These are phyloP conservation scores for Pterostichus madidus DNA, from an alignment of 2,888 invertebrate species.

Conservation along the genomic window DNA sequence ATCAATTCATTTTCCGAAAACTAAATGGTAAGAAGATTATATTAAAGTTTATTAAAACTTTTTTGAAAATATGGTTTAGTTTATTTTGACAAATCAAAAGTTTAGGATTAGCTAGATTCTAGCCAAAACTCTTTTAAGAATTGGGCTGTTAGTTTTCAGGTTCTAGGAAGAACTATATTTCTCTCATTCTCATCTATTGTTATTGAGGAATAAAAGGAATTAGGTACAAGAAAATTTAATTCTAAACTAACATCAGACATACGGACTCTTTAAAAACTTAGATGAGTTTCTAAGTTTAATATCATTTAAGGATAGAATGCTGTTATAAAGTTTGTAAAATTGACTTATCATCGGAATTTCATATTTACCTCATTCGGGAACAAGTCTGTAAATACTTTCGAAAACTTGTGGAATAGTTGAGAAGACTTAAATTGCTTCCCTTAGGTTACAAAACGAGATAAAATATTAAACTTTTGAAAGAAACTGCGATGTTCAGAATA, in stretches of 20 bases:
- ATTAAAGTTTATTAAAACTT: no score
- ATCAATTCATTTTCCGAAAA: no score
- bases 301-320: constrained; percentile 10
- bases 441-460: constrained; percentile 6
- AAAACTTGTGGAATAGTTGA: constrained; percentile 19
- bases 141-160: background rate
- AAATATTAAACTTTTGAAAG: constrained; percentile 26
- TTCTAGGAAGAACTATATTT: background rate
- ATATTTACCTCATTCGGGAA: constrained; percentile 3
- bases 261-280: constrained; percentile 7
- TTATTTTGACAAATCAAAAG: no score
- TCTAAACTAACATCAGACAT: background rate
- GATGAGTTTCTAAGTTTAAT: constrained; percentile 16
- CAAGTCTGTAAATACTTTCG: constrained; percentile 7
- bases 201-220: background rate
- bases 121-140: no score
- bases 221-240: background rate
- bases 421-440: constrained; percentile 32
- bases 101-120: no score
- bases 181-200: background rate
- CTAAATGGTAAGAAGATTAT: no score
- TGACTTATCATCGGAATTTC: background rate
- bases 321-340: constrained; percentile 5
- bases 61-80: no score
- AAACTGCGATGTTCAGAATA: background rate